phyloP scores from a whole-genome alignment of 2,888 invertebrate genomes.

The Neuroscelio doddi region DNA sequence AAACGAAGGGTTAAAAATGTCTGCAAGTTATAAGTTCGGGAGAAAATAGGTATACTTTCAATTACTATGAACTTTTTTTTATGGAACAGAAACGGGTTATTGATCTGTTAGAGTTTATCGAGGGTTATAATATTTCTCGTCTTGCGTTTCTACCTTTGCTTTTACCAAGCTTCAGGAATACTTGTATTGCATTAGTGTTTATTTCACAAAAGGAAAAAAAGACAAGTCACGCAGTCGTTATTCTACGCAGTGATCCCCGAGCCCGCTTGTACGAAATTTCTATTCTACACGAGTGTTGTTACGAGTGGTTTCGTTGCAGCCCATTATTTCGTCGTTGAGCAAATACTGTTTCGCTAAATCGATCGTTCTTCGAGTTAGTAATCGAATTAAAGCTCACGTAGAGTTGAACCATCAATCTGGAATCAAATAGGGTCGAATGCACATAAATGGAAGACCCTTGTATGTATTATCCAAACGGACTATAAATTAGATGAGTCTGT shows the following conservation, averaged over 20 bases:
- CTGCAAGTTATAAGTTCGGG: too few species aligned
- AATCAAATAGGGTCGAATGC: slow-evolving; percentile 48
- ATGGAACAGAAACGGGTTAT: too few species aligned
- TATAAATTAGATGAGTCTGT: slow-evolving; percentile 42
- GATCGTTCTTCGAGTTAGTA: slow-evolving; percentile 46
- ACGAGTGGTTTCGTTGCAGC: slow-evolving; percentile 36
- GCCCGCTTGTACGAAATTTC: slow-evolving; percentile 29
- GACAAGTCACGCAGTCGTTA: slow-evolving; percentile 35
- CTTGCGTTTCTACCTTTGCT: slow-evolving; percentile 41
- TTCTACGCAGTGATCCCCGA: slow-evolving; percentile 22
- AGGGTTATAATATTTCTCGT: too few species aligned
- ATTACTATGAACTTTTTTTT: too few species aligned
- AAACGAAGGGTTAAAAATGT: too few species aligned
- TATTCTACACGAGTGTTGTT: slow-evolving; percentile 27
- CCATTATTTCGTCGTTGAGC: slow-evolving; percentile 48
- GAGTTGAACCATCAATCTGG: slow-evolving; percentile 44
- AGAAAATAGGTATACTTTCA: too few species aligned
- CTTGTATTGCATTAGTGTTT: slow-evolving; percentile 4
- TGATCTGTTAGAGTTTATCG: too few species aligned
- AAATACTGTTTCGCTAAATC: slow-evolving; percentile 45
- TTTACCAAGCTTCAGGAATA: slow-evolving; percentile 29
- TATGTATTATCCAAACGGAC: slow-evolving; percentile 42
- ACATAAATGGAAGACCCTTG: slow-evolving; percentile 49
- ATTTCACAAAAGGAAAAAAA: slow-evolving; percentile 13
- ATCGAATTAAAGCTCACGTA: slow-evolving; percentile 47